phyloP scores from a whole-genome alignment of 2,797 vertebrate species.

The Lycodopsis pacificus region DNA sequence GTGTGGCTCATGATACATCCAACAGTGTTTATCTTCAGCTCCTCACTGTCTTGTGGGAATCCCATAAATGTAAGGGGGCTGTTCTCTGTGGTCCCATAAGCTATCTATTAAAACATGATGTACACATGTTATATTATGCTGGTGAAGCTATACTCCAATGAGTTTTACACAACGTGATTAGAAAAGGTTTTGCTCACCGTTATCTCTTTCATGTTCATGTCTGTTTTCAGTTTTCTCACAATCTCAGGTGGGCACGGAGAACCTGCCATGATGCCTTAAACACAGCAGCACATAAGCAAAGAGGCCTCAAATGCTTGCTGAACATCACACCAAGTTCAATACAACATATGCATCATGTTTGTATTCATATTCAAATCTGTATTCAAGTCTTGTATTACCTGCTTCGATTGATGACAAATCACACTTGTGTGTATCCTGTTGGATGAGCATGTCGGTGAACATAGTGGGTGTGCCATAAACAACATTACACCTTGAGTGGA shows the following conservation, averaged over 20 bases:
- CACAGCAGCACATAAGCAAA: constrained; percentile 3
- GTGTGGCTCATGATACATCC: constrained; percentile 89
- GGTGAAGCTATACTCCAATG: background rate
- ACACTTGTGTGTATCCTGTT: constrained; percentile 82
- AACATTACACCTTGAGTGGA: constrained; percentile 80
- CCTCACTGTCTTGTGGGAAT: constrained; percentile 81
- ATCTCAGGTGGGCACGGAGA: constrained; percentile 74
- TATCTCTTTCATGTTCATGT: constrained; percentile 76
- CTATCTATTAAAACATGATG: constrained; percentile 72
- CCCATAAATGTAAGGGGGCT: constrained; percentile 90
- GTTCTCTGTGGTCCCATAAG: constrained; percentile 93
- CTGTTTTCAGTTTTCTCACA: constrained; percentile 60
- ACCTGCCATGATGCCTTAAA: constrained; percentile 73
- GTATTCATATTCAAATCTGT: too few species aligned
- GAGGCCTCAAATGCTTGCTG: background rate
- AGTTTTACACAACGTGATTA: background rate
- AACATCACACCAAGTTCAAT: background rate
- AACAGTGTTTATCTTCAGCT: constrained; percentile 83
- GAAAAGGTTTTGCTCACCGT: constrained; percentile 41
- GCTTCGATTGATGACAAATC: constrained; percentile 82
- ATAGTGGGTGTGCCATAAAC: constrained; percentile 90
- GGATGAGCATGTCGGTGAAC: constrained; percentile 89
- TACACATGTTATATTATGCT: background rate
- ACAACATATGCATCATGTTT: background rate
- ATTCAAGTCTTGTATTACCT: constrained; percentile 84